These are phyloP conservation scores for Deroplatys truncata DNA, from an alignment of 2,888 invertebrate species.

Conservation along the genomic window DNA sequence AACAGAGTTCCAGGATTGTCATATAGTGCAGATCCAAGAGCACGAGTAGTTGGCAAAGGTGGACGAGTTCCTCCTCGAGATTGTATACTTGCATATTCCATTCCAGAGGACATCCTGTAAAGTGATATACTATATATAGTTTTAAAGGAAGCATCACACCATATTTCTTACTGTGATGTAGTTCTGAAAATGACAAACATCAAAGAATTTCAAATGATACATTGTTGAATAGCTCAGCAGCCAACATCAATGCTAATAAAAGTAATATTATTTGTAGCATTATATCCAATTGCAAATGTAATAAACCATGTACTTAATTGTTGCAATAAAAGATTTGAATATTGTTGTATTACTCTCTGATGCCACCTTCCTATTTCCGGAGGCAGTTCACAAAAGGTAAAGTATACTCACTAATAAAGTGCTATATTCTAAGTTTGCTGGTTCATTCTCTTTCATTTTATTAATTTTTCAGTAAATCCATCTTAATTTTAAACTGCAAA, in stretches of 20 bases:
- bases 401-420: neutral
- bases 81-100: neutral
- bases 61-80: slow-evolving; percentile 7
- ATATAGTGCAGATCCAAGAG: slow-evolving; percentile 36
- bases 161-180: neutral
- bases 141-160: neutral
- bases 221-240: too few species aligned
- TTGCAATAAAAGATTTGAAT: neutral
- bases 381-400: neutral
- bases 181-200: neutral
- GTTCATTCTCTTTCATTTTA: neutral
- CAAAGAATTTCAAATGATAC: too few species aligned
- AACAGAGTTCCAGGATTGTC: slow-evolving; percentile 38
- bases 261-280: neutral
- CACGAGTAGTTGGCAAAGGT: slow-evolving; percentile 15
- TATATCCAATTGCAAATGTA: neutral
- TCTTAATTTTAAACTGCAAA: neutral
- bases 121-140: neutral
- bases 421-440: neutral
- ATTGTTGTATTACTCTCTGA: neutral
- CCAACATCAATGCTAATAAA: too few species aligned
- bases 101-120: neutral
- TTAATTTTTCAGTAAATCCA: neutral
- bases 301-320: neutral
- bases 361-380: neutral